These are phyloP conservation scores for Bombus terrestris DNA, from an alignment of 1,140 invertebrate species.

Conservation along the genomic window DNA sequence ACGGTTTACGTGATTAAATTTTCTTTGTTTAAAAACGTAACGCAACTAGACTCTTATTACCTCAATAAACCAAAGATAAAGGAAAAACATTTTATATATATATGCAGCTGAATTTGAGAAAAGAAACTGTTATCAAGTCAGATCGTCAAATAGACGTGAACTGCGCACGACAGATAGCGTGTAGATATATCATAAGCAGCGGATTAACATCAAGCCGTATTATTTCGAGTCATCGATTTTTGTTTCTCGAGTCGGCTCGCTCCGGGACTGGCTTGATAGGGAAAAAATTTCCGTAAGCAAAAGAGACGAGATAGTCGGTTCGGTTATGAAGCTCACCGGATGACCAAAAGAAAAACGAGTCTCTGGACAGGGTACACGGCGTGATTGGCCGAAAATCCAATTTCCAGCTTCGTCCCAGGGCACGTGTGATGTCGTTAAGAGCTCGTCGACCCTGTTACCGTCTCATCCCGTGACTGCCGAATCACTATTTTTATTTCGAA, in stretches of 20 bases:
- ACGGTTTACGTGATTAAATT: no score
- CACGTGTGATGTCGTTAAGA: constrained; percentile 32
- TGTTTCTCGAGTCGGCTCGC: neutral
- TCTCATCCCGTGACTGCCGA: neutral
- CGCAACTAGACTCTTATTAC: neutral
- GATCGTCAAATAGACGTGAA: neutral
- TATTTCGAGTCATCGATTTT: neutral
- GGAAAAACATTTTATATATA: no score
- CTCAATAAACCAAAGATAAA: neutral
- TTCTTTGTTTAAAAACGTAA: neutral
- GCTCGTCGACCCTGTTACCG: constrained; percentile 2
- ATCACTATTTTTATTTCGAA: constrained; percentile 2
- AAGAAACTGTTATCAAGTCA: no score
- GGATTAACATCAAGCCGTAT: neutral
- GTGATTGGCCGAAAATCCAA: constrained; percentile 33
- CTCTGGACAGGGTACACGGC: constrained; percentile 6
- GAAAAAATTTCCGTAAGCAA: neutral
- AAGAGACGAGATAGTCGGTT: neutral
- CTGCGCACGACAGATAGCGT: neutral
- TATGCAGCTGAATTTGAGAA: no score
- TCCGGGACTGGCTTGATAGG: neutral
- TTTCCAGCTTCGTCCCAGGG: constrained; percentile 16
- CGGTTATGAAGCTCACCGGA: neutral
- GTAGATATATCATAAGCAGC: neutral
- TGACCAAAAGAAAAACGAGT: constrained; percentile 27